Base-by-base conservation (phyloP, 2,797 vertebrate genomes). In the Bradypodion pumilum region DNA sequence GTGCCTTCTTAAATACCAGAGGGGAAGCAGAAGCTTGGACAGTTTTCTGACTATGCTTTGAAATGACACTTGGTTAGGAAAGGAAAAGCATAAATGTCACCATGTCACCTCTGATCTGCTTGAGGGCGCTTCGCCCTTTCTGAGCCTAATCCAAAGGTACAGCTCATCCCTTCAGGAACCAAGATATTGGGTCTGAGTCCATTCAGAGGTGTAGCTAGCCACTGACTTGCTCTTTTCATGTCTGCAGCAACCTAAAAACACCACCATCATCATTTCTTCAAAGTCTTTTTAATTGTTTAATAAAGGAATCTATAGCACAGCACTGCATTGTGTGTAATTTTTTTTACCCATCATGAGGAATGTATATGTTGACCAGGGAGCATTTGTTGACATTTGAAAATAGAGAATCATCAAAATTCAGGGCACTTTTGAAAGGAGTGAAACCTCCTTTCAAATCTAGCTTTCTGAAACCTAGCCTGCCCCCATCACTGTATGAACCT, bases 51-150 rank as follows among this genome's bases (percentile, higher is more conserved):
- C 37, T 80, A 0, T 78, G 63, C 89, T 84, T 83, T 81, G 73
- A 90, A 89, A 80, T 89, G 88, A 85, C 86, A 84, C 69, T 72
- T 52, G 19, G 85, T 82, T 86, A 76, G 44, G 74, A 69, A 68
- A 82, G 23, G 62, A 90, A 86, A 81, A 87, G 62, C 40, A 49
- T 9, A 89, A 91, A 91, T 90, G 83, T 85, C 90, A 90, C 63
- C 1, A 1, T 85, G 80, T 81, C 84, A 82, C 70, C 40, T 40
- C 78, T 5, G 2, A 0, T 0, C 74, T 10, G 29, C 80, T 62
- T 16, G 19, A 66, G 74, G 35, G 35, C 32, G 23, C 0, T 0
- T 63, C 37, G 68, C 44, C 60, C 0, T 1, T 42, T 37, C 1
- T 2, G 27, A 8, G 32, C 46, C 81, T 81, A 74, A 69, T 66